phyloP scores from a whole-genome alignment of 2,113 vertebrate genomes.

The Chionodraco myersi region DNA sequence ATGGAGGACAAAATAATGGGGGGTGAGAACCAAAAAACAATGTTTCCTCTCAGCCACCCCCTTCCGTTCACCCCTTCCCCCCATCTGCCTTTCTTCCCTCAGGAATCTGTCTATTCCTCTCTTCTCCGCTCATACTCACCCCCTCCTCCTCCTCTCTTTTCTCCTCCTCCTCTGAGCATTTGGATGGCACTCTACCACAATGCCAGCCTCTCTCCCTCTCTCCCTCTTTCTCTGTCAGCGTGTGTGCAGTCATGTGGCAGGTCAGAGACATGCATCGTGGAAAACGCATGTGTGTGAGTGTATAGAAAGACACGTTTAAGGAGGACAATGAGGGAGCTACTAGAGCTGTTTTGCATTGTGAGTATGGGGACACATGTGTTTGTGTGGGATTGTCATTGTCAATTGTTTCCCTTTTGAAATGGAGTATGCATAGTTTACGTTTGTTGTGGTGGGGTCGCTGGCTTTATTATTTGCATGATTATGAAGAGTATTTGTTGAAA shows the following conservation, averaged over 20 bases:
- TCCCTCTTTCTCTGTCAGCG: slow-evolving; percentile 33
- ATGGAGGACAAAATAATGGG: slow-evolving; percentile 37
- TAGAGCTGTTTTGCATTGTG: slow-evolving; percentile 80
- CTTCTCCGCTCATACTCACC: slow-evolving; percentile 49
- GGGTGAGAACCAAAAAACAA: slow-evolving; percentile 52
- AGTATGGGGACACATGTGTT: slow-evolving; percentile 64
- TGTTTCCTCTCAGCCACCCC: slow-evolving; percentile 43
- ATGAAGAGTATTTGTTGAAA: background rate
- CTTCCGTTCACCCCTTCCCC: slow-evolving; percentile 64
- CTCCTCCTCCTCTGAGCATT: slow-evolving; percentile 52
- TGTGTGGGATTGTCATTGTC: slow-evolving; percentile 15
- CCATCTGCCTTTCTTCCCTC: slow-evolving; percentile 72
- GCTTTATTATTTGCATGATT: slow-evolving; percentile 10
- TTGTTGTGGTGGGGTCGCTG: slow-evolving; percentile 18
- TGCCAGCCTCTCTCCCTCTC: slow-evolving; percentile 56
- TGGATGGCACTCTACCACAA: slow-evolving; percentile 64
- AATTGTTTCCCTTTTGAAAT: slow-evolving; percentile 42
- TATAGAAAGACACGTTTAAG: slow-evolving; percentile 73
- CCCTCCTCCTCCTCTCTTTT: slow-evolving; percentile 11
- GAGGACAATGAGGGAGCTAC: slow-evolving; percentile 82
- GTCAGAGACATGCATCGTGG: slow-evolving; percentile 70
- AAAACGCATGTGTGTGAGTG: slow-evolving; percentile 69
- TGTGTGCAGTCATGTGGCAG: slow-evolving; percentile 74
- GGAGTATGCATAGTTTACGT: background rate
- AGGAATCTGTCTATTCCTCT: slow-evolving; percentile 76